A percentile compares a stretch with the other conserved stretches of the same genome.
Conservation (phyloP, 2,797 vertebrate species). For the Parauchenoglanis ngamensis region DNA sequence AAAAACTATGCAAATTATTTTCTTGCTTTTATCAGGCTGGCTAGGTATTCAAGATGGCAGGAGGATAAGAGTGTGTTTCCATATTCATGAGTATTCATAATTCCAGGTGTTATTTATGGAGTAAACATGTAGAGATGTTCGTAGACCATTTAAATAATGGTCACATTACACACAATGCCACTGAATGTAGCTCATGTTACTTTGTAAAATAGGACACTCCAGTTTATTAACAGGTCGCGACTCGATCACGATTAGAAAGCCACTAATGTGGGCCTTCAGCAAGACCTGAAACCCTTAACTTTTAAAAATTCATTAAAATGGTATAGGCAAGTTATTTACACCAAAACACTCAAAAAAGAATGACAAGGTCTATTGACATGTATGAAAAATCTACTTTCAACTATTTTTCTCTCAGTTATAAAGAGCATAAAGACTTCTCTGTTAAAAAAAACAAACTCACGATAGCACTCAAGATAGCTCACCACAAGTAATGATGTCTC, state of each 20-base stretch:
- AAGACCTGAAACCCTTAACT: not conserved
- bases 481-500: too few species aligned
- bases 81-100: not conserved
- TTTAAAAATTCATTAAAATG: not conserved
- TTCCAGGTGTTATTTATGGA: not conserved
- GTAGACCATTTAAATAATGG: not conserved
- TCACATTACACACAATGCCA: too few species aligned
- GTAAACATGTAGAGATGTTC: not conserved
- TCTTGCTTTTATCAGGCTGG: not conserved
- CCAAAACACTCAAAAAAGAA: not conserved
- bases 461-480: not conserved
- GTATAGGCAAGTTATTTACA: too few species aligned
- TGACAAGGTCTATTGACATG: not conserved
- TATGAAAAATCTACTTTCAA: not conserved
- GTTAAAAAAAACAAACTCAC: not conserved
- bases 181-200: not conserved
- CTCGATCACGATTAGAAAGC: too few species aligned
- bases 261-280: not conserved
- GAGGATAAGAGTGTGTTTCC: not conserved
- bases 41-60: not conserved
- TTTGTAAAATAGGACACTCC: not conserved
- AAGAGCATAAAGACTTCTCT: not conserved
- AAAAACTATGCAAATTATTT: not conserved
- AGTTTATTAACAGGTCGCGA: conserved; percentile 10
- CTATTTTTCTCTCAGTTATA: not conserved